Evolutionary conservation across 2,113 vertebrate species (phyloP).

Genomic region (Cynocephalus volans): DNA sequence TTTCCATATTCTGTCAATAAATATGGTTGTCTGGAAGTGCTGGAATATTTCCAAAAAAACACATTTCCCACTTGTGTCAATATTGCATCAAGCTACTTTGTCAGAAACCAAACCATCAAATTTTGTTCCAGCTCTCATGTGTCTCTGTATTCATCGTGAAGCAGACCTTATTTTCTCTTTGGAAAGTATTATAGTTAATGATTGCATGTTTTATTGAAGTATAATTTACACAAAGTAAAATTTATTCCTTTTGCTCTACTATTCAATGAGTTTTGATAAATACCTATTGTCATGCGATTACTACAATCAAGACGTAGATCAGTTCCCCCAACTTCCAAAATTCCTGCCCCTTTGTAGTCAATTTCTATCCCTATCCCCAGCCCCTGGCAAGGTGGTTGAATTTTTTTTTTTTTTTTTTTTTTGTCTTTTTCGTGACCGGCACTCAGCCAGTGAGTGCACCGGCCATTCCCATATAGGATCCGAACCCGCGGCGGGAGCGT

Average conservation of each 20-base stretch:
- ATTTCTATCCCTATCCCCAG: not conserved
- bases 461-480: too few relatives aligned
- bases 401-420: slow-evolving; percentile 63
- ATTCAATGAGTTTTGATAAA: slow-evolving; percentile 62
- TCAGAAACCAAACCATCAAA: slow-evolving; percentile 9
- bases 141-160: slow-evolving; percentile 8
- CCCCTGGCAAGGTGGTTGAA: not conserved
- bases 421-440: too few relatives aligned
- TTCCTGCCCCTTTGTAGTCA: not conserved
- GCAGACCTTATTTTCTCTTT: slow-evolving; percentile 24
- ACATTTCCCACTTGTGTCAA: not conserved
- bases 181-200: slow-evolving; percentile 14
- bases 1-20: not conserved
- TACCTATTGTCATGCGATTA: not conserved
- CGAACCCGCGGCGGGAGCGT: too few relatives aligned
- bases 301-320: not conserved
- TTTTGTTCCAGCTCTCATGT: not conserved
- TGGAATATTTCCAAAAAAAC: not conserved
- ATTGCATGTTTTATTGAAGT: slow-evolving; percentile 24
- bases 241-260: slow-evolving; percentile 26
- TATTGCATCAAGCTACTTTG: not conserved
- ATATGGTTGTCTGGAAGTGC: not conserved
- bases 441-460: too few relatives aligned
- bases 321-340: not conserved
- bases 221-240: slow-evolving; percentile 45